A percentile compares a stretch with the other conserved stretches of the same genome.
Conservation (phyloP, 2,888 invertebrate species). For the Abrostola tripartita region DNA sequence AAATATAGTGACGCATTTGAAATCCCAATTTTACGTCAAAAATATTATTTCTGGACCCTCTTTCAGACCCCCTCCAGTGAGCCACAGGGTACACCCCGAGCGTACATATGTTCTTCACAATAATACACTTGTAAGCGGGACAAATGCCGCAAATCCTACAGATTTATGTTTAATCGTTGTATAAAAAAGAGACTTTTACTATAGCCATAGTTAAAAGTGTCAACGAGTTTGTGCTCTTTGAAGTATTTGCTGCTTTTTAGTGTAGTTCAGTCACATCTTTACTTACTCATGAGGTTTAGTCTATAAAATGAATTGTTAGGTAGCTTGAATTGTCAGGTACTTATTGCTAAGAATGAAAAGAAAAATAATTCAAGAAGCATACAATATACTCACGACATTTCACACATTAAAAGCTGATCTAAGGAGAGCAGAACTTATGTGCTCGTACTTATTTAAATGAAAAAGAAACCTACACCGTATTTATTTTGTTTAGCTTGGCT, state of each 20-base stretch:
- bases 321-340: no score
- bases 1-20: background rate
- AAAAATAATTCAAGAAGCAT: no score
- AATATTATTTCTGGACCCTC: constrained; percentile 16
- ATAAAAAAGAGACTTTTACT: constrained; percentile 24
- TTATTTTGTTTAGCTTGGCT: no score
- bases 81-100: constrained; percentile 67
- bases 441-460: no score
- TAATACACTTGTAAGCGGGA: constrained; percentile 81
- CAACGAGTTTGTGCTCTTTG: background rate
- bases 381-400: no score
- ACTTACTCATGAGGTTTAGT: no score
- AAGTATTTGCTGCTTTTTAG: background rate
- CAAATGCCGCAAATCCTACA: constrained; percentile 80
- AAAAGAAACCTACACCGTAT: no score
- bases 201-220: background rate
- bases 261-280: background rate
- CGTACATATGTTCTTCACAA: constrained; percentile 79
- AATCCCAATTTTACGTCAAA: constrained; percentile 1
- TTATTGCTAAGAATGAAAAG: no score
- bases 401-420: no score
- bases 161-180: constrained; percentile 70
- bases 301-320: no score
- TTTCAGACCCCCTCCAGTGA: constrained; percentile 70
- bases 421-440: no score